Evolutionary conservation across 2,888 invertebrate species (phyloP).

Genomic region (Orthosia cruda): DNA sequence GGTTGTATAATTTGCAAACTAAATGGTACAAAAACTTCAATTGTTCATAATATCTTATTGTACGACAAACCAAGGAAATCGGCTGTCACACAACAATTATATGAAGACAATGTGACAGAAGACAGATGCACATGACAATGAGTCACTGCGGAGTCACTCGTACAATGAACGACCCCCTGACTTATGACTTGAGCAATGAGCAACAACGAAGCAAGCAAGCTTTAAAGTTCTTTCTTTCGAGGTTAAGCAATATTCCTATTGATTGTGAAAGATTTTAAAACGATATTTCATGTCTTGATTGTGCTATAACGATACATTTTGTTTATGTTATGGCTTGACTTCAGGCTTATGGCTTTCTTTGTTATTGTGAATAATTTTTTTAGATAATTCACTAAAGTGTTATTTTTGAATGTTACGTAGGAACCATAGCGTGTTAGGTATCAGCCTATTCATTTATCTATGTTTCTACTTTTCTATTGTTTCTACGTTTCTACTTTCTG

Average conservation of each 20-base stretch:
- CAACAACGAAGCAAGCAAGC: background rate
- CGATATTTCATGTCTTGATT: constrained; percentile 19
- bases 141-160: constrained; percentile 24
- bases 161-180: constrained; percentile 59
- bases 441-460: background rate
- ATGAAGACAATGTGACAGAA: constrained; percentile 48
- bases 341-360: background rate
- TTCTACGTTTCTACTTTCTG: background rate
- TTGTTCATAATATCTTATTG: constrained; percentile 41
- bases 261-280: constrained; percentile 21
- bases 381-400: background rate
- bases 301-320: constrained; percentile 8
- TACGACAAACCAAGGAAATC: constrained; percentile 36
- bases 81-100: constrained; percentile 32
- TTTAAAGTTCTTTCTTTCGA: constrained; percentile 16
- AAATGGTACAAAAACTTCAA: constrained; percentile 47
- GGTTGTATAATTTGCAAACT: constrained; percentile 22
- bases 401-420: background rate
- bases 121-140: constrained; percentile 28
- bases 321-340: background rate
- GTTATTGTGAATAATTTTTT: background rate
- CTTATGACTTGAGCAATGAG: constrained; percentile 45
- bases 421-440: background rate
- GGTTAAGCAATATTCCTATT: constrained; percentile 6
- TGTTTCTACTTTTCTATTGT: background rate